phyloP scores from a whole-genome alignment of 2,797 vertebrate genomes.

The Heliangelus exortis region DNA sequence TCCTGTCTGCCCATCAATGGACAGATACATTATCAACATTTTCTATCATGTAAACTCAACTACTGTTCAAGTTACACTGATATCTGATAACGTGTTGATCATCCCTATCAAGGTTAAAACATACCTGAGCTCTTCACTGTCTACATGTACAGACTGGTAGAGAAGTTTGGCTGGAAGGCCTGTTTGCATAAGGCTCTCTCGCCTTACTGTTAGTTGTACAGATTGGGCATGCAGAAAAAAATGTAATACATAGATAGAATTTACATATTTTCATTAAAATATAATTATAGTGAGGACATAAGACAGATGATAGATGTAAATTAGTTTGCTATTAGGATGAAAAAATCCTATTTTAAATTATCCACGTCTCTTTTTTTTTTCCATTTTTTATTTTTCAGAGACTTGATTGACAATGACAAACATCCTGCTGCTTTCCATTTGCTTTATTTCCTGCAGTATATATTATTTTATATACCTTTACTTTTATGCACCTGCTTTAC shows the following conservation, averaged over 20 bases:
- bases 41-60: slow-evolving; percentile 35
- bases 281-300: not conserved
- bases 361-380: not conserved
- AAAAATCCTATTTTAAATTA: not conserved
- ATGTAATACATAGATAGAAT: not conserved
- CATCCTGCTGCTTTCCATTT: not conserved
- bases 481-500: not conserved
- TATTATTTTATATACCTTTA: no score
- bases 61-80: not conserved
- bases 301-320: not conserved
- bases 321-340: not conserved
- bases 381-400: not conserved
- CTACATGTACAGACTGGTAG: not conserved
- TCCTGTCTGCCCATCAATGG: not conserved
- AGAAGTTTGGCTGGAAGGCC: not conserved
- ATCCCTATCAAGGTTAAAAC: not conserved
- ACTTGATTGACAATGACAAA: not conserved
- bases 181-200: not conserved
- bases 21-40: not conserved
- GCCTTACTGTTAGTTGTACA: not conserved
- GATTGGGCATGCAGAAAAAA: not conserved
- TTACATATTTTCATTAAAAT: not conserved
- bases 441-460: not conserved
- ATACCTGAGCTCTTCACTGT: not conserved
- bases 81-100: not conserved